Evolutionary conservation across 2,888 invertebrate genomes (phyloP).

Genomic region (Drosophila fungiperda): DNA sequence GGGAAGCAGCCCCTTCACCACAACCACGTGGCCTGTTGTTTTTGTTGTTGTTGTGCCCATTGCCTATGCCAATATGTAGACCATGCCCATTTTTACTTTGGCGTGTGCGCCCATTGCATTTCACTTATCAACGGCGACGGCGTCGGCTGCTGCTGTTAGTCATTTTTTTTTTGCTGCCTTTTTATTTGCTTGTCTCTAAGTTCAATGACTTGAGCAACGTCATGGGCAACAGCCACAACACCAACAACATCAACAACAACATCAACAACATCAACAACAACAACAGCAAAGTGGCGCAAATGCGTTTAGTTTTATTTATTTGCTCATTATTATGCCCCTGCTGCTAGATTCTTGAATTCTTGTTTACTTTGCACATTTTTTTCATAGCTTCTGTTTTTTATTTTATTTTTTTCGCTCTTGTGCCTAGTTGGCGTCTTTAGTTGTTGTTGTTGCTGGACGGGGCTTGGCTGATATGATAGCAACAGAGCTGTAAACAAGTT

Average conservation of each 20-base stretch:
- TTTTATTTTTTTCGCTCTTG: constrained; percentile 24
- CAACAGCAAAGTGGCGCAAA: constrained; percentile 76
- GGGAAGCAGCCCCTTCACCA: constrained; percentile 45
- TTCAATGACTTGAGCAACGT: constrained; percentile 83
- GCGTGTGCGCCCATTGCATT: constrained; percentile 70
- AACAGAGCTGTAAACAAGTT: constrained; percentile 71
- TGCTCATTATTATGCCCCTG: constrained; percentile 76
- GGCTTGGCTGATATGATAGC: constrained; percentile 73
- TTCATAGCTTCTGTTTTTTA: constrained; percentile 38
- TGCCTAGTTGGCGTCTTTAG: constrained; percentile 11
- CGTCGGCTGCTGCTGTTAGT: constrained; percentile 33
- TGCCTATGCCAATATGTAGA: constrained; percentile 56
- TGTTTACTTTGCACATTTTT: constrained; percentile 76
- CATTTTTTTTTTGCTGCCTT: constrained; percentile 46
- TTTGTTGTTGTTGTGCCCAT: constrained; percentile 39
- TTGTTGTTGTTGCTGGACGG: constrained; percentile 26
- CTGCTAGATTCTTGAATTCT: constrained; percentile 64
- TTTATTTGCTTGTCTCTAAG: constrained; percentile 75
- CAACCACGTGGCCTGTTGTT: constrained; percentile 43
- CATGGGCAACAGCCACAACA: constrained; percentile 73
- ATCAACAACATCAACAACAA: constrained; percentile 38
- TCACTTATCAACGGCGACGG: constrained; percentile 68
- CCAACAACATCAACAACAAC: constrained; percentile 32
- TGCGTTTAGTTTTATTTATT: constrained; percentile 80
- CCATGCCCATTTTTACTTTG: constrained; percentile 55